Evolutionary conservation across 2,888 invertebrate species (phyloP).

Genomic region (Fissipunctia ypsillon): DNA sequence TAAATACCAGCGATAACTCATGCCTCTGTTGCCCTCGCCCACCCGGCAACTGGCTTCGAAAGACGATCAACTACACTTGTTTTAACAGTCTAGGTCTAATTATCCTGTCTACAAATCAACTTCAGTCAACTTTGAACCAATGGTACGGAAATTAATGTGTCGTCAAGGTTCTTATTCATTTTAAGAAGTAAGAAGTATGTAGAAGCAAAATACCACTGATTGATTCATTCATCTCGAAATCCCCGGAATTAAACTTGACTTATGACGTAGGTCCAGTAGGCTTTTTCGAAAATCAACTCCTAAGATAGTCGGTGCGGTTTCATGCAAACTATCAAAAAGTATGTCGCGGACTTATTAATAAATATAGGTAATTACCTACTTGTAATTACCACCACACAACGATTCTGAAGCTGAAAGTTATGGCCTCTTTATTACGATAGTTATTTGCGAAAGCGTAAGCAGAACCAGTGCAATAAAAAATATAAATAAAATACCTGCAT

Average conservation of each 20-base stretch:
- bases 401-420: constrained; percentile 45
- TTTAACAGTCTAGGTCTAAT: not conserved
- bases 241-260: not conserved
- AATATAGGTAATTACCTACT: constrained; percentile 2
- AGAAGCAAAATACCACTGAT: not conserved
- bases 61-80: constrained; percentile 21
- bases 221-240: not conserved
- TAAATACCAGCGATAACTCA: constrained; percentile 44
- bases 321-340: not conserved
- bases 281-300: not conserved
- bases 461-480: constrained; percentile 12
- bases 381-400: constrained; percentile 8
- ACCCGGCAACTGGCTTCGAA: constrained; percentile 23
- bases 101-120: constrained; percentile 9
- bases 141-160: not conserved
- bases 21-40: constrained; percentile 24
- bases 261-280: not conserved
- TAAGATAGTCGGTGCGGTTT: not conserved
- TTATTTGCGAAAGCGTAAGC: constrained; percentile 26
- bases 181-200: not conserved
- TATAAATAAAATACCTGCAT: not conserved
- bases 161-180: not conserved
- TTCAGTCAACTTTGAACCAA: not conserved
- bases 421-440: constrained; percentile 16
- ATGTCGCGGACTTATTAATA: not conserved